These are phyloP conservation scores for Plebejus anna DNA, from an alignment of 2,888 invertebrate species.

Conservation along the genomic window DNA sequence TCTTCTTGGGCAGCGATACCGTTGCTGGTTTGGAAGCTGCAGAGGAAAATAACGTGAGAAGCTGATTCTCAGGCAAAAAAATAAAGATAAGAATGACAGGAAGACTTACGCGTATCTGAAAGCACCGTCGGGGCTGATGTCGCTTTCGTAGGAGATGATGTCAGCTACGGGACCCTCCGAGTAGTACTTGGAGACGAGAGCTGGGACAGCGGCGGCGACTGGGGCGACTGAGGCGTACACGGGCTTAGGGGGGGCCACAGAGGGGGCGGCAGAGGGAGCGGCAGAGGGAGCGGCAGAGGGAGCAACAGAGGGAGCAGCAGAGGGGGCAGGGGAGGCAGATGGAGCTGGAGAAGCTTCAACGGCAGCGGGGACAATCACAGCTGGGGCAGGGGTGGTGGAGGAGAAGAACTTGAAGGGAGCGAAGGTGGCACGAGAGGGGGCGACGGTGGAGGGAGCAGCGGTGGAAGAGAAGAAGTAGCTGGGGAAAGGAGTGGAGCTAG, in stretches of 20 bases:
- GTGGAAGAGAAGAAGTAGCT: slow-evolving; percentile 25
- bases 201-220: slow-evolving; percentile 41
- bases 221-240: slow-evolving; percentile 29
- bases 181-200: slow-evolving; percentile 32
- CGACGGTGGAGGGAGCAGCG: neutral
- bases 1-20: slow-evolving; percentile 80
- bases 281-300: slow-evolving; percentile 32
- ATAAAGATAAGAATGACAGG: neutral
- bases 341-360: slow-evolving; percentile 30
- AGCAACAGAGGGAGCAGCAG: slow-evolving; percentile 6
- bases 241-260: slow-evolving; percentile 24
- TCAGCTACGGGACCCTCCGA: slow-evolving; percentile 8
- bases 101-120: slow-evolving; percentile 66
- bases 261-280: slow-evolving; percentile 29
- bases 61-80: neutral
- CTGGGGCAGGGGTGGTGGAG: slow-evolving; percentile 27
- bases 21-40: slow-evolving; percentile 80
- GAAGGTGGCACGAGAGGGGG: slow-evolving; percentile 4
- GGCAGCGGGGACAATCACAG: slow-evolving; percentile 24
- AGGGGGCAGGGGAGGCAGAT: slow-evolving; percentile 25
- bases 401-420: slow-evolving; percentile 20
- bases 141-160: slow-evolving; percentile 32
- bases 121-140: slow-evolving; percentile 64
- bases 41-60: slow-evolving; percentile 31
- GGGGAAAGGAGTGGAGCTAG: slow-evolving; percentile 27